Base-by-base conservation (phyloP, 1,140 invertebrate genomes). In the Trichonephila clavipes region DNA sequence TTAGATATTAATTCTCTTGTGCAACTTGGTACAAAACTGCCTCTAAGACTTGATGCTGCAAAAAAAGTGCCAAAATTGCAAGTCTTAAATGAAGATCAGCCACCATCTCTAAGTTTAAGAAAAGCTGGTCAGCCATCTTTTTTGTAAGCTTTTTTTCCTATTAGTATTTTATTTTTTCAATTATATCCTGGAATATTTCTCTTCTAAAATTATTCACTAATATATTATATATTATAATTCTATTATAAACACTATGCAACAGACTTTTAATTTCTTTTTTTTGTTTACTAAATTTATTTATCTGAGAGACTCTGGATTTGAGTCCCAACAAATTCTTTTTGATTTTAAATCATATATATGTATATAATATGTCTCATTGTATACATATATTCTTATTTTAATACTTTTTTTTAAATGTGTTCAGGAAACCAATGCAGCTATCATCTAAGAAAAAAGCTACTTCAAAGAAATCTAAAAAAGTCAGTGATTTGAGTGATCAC, bases 1-100 rank as follows among this genome's bases (percentile, higher is more conserved):
- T 88, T 93, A 28, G 92, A 93, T 62, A 93, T 93, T 6, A 93
- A 93, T 58, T 81, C 92, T 24, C 86, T 93, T 81, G 86, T 93
- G 28, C 92, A 93, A 28, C 66, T 93, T 34, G 66, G 66, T 14
- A 61, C 86, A 51, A 93, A 93, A 81, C 24, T 77, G 4, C 59
- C 66, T 59, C 58, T 58, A 8, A 88, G 34, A 40, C 10, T 62
- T 82, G 69, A 88, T n/a, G 19, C 44, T 28, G 16, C 59, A 44
- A 40, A 28, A 24, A 92, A 59, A 61, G 59, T 5, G 18, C 40
- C 44, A 7, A 62, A 77, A 4, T 28, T 85, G 24, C 81, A 92
- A 51, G 8, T 40, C 18, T 58, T 87, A 24, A 69, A 44, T 51
- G 82, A 88, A 88, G 83, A 69, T 0, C 83, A 51, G 7, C n/a